These are phyloP conservation scores for Hormaphis cornu DNA, from an alignment of 1,140 invertebrate genomes.

Conservation along the genomic window DNA sequence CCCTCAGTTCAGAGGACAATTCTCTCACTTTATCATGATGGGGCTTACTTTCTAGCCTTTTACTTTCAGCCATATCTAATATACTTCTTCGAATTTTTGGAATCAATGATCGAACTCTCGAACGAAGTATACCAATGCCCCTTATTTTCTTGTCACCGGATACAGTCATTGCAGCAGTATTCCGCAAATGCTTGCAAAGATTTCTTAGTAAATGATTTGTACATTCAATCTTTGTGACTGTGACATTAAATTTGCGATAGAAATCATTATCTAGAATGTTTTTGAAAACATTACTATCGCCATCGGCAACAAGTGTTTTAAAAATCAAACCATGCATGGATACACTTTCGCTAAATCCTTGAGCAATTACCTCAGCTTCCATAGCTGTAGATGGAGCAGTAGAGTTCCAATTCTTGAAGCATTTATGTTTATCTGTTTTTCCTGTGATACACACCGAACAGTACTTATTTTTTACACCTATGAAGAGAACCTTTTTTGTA, in stretches of 20 bases:
- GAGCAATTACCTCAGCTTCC: constrained; percentile 15
- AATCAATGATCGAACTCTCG: too few relatives aligned
- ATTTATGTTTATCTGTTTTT: constrained; percentile 12
- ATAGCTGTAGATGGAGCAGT: not conserved
- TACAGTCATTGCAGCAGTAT: too few relatives aligned
- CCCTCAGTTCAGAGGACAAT: too few relatives aligned
- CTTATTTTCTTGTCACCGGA: too few relatives aligned
- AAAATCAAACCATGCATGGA: constrained; percentile 39
- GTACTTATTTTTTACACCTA: constrained; percentile 34
- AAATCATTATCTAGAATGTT: constrained; percentile 35
- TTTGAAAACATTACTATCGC: constrained; percentile 39
- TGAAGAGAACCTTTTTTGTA: constrained; percentile 39
- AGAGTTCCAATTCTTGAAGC: constrained; percentile 5
- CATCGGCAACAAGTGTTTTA: constrained; percentile 40
- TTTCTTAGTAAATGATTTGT: constrained; percentile 26
- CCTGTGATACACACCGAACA: not conserved
- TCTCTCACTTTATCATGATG: too few relatives aligned
- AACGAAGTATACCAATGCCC: too few relatives aligned
- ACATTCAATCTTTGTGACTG: constrained; percentile 39
- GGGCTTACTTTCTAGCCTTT: too few relatives aligned
- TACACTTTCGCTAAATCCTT: constrained; percentile 41
- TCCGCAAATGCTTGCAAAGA: not conserved
- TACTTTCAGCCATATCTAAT: too few relatives aligned
- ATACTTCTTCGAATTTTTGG: too few relatives aligned
- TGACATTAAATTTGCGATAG: constrained; percentile 28